A percentile compares a stretch with the other conserved stretches of the same genome.
phyloP scores from a whole-genome alignment of 1,140 invertebrate genomes.

The Amyelois transitella region DNA sequence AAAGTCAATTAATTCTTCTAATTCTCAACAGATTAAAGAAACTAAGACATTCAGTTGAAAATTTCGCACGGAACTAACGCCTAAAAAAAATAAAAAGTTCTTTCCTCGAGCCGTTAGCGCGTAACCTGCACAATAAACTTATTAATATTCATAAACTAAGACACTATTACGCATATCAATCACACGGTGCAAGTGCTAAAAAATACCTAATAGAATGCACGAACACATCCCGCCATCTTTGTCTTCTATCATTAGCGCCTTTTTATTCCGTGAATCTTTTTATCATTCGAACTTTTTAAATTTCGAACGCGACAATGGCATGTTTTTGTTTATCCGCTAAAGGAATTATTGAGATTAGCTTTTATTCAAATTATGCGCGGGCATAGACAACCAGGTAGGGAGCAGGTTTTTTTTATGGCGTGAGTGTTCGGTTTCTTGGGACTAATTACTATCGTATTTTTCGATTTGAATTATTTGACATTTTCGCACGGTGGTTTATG shows the following conservation, averaged over 20 bases:
- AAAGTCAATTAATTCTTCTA: background rate
- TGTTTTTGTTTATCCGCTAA: constrained; percentile 56
- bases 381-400: constrained; percentile 18
- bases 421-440: constrained; percentile 5
- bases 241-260: constrained; percentile 53
- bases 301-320: constrained; percentile 30
- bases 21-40: constrained; percentile 17
- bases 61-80: constrained; percentile 41
- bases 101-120: constrained; percentile 22
- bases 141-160: constrained; percentile 47
- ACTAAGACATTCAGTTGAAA: constrained; percentile 20
- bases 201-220: constrained; percentile 41
- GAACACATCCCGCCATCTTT: constrained; percentile 39
- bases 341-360: constrained; percentile 26
- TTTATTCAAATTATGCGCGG: constrained; percentile 25
- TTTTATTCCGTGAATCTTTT: constrained; percentile 25
- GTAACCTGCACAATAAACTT: constrained; percentile 36
- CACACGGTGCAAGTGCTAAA: constrained; percentile 40
- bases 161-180: constrained; percentile 57
- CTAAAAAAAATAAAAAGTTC: constrained; percentile 25
- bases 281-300: constrained; percentile 23
- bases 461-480: constrained; percentile 20
- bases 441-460: constrained; percentile 48
- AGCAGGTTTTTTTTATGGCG: constrained; percentile 17
- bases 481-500: constrained; percentile 37